These are phyloP conservation scores for Clarias macrocephalus DNA, from an alignment of 2,113 vertebrate species.

Conservation along the genomic window DNA sequence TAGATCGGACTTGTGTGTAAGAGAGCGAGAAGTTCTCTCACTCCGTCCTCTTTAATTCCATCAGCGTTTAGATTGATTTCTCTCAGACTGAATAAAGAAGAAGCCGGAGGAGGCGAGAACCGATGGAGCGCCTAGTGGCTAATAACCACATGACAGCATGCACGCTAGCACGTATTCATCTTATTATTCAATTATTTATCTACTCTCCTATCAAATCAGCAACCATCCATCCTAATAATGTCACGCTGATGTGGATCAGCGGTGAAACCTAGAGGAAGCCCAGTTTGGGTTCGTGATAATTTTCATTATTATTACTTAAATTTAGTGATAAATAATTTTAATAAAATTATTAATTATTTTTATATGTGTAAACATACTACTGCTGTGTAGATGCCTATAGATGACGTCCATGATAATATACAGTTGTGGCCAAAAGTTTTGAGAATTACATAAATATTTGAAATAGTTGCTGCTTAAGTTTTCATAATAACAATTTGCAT, in stretches of 20 bases:
- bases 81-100: conserved; percentile 14
- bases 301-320: too few species aligned
- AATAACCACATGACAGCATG: background rate
- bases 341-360: too few species aligned
- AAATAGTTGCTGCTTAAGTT: too few species aligned
- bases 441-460: too few species aligned
- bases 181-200: background rate
- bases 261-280: background rate
- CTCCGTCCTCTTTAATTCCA: conserved; percentile 26
- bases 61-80: conserved; percentile 29
- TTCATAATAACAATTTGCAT: too few species aligned
- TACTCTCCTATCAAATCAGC: background rate
- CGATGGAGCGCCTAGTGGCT: background rate
- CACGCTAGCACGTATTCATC: background rate
- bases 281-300: background rate
- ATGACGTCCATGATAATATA: too few species aligned
- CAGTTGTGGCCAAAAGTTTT: too few species aligned
- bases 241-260: background rate
- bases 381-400: too few species aligned
- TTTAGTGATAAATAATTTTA: too few species aligned
- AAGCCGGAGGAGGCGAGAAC: background rate
- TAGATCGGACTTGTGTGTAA: background rate
- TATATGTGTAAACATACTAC: too few species aligned
- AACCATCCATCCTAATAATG: background rate
- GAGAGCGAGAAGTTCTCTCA: background rate